Evolutionary conservation across 2,113 vertebrate species (phyloP).

Genomic region (Cnemophilus loriae): DNA sequence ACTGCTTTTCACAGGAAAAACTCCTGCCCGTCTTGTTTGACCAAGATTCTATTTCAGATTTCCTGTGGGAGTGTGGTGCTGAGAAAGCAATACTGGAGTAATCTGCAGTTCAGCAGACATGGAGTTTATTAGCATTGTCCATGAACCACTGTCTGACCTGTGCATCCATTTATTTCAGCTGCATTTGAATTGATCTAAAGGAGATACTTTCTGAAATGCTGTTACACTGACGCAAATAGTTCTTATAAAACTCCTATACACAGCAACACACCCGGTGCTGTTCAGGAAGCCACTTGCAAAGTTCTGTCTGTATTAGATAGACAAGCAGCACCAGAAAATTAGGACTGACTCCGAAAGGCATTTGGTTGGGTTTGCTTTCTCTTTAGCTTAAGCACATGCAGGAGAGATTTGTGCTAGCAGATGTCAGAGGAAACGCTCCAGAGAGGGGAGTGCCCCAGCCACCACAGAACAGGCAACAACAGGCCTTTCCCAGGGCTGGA

Average conservation of each 20-base stretch:
- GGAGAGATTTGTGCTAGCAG: neutral
- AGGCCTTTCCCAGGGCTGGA: neutral
- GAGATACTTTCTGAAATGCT: neutral
- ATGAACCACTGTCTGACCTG: neutral
- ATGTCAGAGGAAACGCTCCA: neutral
- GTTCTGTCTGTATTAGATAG: neutral
- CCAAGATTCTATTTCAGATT: neutral
- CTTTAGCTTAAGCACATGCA: fast-evolving
- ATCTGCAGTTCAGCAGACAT: neutral
- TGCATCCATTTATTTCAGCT: neutral
- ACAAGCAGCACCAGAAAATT: neutral
- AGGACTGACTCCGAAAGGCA: neutral
- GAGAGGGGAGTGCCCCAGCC: neutral
- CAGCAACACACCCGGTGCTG: neutral
- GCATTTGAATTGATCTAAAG: neutral
- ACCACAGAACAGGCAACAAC: neutral
- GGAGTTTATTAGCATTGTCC: neutral
- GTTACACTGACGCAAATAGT: neutral
- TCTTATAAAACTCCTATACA: neutral
- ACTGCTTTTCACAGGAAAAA: neutral
- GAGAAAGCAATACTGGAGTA: neutral
- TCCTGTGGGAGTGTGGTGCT: neutral
- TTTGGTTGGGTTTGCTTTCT: neutral
- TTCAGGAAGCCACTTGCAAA: neutral
- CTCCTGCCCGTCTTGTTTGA: neutral